phyloP scores from a whole-genome alignment of 2,888 invertebrate genomes.

The Ormyrus nitidulus region DNA sequence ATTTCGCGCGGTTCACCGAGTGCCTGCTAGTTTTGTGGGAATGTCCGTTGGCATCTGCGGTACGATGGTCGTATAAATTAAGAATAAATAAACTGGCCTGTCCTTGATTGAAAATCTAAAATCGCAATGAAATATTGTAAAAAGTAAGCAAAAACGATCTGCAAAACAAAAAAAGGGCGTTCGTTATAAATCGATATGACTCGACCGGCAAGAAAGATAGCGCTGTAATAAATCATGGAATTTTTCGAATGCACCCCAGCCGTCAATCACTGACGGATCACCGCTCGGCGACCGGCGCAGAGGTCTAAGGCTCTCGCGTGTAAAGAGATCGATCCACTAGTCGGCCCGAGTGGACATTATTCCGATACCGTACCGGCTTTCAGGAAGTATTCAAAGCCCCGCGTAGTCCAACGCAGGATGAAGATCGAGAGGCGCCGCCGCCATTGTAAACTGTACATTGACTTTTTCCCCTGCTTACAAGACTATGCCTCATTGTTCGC shows the following conservation, averaged over 20 bases:
- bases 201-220: neutral
- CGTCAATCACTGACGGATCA: conserved; percentile 10
- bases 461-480: neutral
- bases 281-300: neutral
- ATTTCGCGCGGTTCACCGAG: neutral
- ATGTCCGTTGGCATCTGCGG: too few relatives aligned
- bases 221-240: neutral
- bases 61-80: too few relatives aligned
- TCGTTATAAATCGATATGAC: neutral
- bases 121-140: too few relatives aligned
- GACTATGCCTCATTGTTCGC: conserved; percentile 4
- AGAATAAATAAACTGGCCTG: too few relatives aligned
- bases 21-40: too few relatives aligned
- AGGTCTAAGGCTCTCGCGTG: neutral
- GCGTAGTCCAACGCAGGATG: neutral
- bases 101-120: too few relatives aligned
- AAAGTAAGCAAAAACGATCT: too few relatives aligned
- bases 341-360: conserved; percentile 48
- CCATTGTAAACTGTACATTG: conserved; percentile 15
- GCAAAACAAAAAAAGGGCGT: too few relatives aligned
- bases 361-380: conserved; percentile 40
- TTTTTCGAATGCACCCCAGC: conserved; percentile 8
- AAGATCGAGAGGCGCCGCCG: conserved; percentile 25
- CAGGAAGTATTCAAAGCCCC: conserved; percentile 41
- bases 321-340: conserved; percentile 41